Conservation (phyloP, 2,113 vertebrate genomes). For the Brachionichthys hirsutus region DNA sequence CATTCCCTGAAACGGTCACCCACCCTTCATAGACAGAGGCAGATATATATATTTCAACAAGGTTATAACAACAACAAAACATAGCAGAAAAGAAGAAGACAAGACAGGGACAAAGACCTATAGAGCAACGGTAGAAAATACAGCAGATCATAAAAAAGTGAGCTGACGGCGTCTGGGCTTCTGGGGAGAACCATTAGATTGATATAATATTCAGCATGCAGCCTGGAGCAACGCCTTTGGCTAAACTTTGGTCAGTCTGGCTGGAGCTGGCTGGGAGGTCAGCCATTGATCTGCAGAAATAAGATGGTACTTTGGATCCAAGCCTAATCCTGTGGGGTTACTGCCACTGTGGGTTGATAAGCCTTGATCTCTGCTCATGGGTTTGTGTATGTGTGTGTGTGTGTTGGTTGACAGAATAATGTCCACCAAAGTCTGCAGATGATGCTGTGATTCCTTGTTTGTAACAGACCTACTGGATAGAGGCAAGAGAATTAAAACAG, state of each 20-base stretch:
- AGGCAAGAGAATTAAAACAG: no score
- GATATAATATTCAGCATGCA: constrained; percentile 51
- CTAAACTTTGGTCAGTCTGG: constrained; percentile 55
- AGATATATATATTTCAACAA: no score
- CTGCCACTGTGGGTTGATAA: constrained; percentile 64
- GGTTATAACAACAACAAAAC: neutral
- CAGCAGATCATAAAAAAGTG: constrained; percentile 14
- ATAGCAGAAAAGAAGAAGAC: constrained; percentile 14
- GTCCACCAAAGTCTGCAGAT: no score
- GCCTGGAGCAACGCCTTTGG: constrained; percentile 56
- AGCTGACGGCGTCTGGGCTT: constrained; percentile 39
- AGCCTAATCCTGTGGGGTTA: constrained; percentile 63
- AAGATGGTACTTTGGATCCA: constrained; percentile 67
- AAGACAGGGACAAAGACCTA: constrained; percentile 32
- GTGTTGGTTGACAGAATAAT: neutral
- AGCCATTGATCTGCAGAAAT: constrained; percentile 73
- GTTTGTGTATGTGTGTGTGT: neutral
- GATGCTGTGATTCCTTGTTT: no score
- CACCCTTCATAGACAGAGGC: constrained; percentile 9
- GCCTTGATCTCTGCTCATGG: constrained; percentile 68
- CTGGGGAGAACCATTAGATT: constrained; percentile 57
- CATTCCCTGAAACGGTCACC: constrained; percentile 26
- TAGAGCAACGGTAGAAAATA: constrained; percentile 1
- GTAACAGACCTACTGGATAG: no score
- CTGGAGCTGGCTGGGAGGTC: constrained; percentile 59